Conservation (phyloP, 2,113 vertebrate genomes). For the Suricata suricatta region DNA sequence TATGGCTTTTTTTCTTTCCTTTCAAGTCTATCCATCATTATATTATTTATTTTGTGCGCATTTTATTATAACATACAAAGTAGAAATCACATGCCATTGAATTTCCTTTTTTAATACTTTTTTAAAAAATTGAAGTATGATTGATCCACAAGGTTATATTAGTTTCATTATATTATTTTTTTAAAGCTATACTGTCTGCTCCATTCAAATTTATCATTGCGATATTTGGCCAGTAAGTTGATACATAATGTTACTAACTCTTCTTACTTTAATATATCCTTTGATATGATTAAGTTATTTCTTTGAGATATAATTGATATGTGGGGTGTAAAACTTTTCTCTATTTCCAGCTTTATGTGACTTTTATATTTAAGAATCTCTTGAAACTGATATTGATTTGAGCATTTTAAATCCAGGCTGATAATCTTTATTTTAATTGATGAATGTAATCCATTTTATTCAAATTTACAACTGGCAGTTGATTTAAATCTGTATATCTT, state of each 20-base stretch:
- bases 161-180: not conserved
- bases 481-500: not conserved
- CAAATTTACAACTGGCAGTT: not conserved
- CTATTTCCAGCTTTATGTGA: not conserved
- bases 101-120: not conserved
- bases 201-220: not conserved
- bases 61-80: not conserved
- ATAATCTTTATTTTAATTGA: not conserved
- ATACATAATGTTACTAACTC: not conserved
- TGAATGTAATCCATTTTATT: not conserved
- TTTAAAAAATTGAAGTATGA: not conserved
- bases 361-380: not conserved
- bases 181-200: not conserved
- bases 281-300: not conserved
- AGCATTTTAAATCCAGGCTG: not conserved
- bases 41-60: not conserved
- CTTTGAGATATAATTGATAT: not conserved
- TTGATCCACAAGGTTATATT: not conserved
- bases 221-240: not conserved
- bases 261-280: not conserved
- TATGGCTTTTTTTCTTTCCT: not conserved
- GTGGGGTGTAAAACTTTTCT: not conserved
- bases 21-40: not conserved
- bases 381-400: not conserved
- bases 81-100: not conserved